Conservation (phyloP, 2,888 invertebrate species). For the Blastobasis adustella region DNA sequence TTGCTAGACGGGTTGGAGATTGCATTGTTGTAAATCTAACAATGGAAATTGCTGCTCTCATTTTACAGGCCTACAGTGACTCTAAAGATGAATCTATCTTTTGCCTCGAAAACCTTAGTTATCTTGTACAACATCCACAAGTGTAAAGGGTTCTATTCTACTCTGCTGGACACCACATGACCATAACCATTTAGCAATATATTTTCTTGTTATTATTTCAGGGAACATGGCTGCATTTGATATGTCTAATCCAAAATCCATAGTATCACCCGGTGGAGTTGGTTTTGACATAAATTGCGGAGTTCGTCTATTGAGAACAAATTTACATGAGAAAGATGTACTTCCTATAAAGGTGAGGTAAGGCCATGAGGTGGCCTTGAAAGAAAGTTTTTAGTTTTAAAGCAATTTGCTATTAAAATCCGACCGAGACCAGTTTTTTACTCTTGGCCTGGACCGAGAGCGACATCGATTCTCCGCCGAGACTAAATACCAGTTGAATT, state of each 20-base stretch:
- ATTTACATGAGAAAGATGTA: conserved; percentile 94
- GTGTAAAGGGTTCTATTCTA: too few species aligned
- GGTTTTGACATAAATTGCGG: conserved; percentile 99
- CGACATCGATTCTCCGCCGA: neutral
- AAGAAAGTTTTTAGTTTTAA: too few species aligned
- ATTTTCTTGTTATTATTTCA: conserved; percentile 28
- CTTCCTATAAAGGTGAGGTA: conserved; percentile 84
- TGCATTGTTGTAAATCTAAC: too few species aligned
- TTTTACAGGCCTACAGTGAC: too few species aligned
- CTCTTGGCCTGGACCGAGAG: neutral
- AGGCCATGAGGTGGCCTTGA: too few species aligned
- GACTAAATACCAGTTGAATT: too few species aligned
- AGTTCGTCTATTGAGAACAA: conserved; percentile 94
- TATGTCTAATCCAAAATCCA: conserved; percentile 90
- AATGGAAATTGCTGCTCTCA: too few species aligned
- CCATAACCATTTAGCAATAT: conserved; percentile 1
- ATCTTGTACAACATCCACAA: too few species aligned
- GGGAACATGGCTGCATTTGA: conserved; percentile 99
- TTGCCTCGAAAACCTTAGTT: too few species aligned
- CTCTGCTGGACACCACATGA: too few species aligned
- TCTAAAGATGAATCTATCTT: too few species aligned
- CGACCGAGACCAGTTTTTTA: neutral
- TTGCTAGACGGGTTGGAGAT: too few species aligned
- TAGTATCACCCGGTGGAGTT: conserved; percentile 98
- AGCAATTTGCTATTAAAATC: neutral